A percentile compares a stretch with the other conserved stretches of the same genome.
Evolutionary conservation across 2,797 vertebrate genomes (phyloP).

Genomic region (Brachyalestes nurse): DNA sequence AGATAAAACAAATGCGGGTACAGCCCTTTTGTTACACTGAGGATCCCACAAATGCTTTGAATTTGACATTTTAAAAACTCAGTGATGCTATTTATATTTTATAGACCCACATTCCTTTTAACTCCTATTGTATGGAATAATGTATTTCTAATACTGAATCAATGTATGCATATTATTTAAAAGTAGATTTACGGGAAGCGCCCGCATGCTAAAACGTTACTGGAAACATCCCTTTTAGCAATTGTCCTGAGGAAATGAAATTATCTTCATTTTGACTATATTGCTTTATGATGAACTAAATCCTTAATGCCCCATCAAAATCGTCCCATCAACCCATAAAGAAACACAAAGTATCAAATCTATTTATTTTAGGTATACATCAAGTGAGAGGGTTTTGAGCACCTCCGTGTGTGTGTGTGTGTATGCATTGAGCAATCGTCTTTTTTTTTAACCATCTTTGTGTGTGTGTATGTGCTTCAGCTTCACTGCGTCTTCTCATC

Average conservation of each 20-base stretch:
- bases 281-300: constrained; percentile 42
- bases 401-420: not conserved
- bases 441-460: constrained; percentile 29
- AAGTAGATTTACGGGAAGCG: constrained; percentile 47
- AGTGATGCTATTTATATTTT: not conserved
- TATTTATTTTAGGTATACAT: constrained; percentile 28
- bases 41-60: not conserved
- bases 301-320: constrained; percentile 36
- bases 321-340: constrained; percentile 2
- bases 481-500: constrained; percentile 72
- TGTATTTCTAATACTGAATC: constrained; percentile 12
- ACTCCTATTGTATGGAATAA: constrained; percentile 6
- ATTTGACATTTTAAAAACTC: not conserved
- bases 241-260: constrained; percentile 35
- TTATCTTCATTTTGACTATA: constrained; percentile 26
- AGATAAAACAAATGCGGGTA: not conserved
- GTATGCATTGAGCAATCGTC: not conserved
- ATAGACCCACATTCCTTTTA: not conserved
- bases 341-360: constrained; percentile 15
- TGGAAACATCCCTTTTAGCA: constrained; percentile 45
- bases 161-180: constrained; percentile 12
- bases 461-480: constrained; percentile 53
- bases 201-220: constrained; percentile 44
- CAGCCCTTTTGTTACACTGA: not conserved
- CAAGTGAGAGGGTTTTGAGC: constrained; percentile 14